phyloP scores from a whole-genome alignment of 2,113 vertebrate species.

The Geococcyx californianus region DNA sequence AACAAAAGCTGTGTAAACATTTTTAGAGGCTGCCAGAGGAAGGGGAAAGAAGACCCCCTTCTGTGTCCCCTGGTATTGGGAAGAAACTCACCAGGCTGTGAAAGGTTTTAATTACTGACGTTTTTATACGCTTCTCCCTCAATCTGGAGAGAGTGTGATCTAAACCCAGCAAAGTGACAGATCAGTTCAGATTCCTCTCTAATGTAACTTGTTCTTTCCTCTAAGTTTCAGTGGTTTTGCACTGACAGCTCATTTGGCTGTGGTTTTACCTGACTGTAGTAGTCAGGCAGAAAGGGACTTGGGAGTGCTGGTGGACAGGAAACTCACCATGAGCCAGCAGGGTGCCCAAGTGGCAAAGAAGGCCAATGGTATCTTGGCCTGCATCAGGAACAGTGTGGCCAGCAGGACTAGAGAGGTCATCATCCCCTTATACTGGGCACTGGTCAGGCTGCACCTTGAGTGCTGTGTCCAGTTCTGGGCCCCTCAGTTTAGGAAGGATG shows the following conservation, averaged over 20 bases:
- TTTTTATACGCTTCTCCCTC: not conserved
- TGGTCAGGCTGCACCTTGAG: too few species aligned
- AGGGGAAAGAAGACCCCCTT: not conserved
- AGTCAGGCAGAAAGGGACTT: too few species aligned
- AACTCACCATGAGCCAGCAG: too few species aligned
- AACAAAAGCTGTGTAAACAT: not conserved
- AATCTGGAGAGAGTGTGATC: not conserved
- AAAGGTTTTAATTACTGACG: not conserved
- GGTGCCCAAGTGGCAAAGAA: too few species aligned
- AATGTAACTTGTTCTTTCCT: not conserved
- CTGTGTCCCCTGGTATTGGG: not conserved
- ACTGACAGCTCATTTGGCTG: not conserved
- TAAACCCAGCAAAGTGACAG: not conserved
- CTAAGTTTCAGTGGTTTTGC: not conserved
- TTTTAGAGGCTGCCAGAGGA: not conserved
- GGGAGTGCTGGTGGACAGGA: too few species aligned
- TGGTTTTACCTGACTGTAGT: not conserved
- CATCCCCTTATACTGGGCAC: too few species aligned
- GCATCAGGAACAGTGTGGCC: too few species aligned
- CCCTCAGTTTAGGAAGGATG: too few species aligned
- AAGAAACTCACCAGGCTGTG: not conserved
- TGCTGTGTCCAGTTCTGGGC: too few species aligned
- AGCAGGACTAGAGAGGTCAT: too few species aligned
- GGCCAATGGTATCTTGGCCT: too few species aligned
- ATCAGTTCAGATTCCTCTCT: not conserved